These are phyloP conservation scores for Epinephelus awoara DNA, from an alignment of 2,797 vertebrate genomes.

Conservation along the genomic window DNA sequence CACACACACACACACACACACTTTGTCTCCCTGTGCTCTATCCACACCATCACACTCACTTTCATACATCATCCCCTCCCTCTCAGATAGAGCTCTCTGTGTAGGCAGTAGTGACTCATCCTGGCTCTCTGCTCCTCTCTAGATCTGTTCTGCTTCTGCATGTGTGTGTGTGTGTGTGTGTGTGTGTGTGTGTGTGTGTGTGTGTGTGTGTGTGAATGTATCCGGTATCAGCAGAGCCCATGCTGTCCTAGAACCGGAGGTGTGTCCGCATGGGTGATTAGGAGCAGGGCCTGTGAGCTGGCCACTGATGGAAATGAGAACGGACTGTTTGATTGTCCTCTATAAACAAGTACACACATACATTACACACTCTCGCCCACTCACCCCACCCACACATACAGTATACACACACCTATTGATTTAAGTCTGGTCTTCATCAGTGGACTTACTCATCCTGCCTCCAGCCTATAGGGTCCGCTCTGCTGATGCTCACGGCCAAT, in stretches of 20 bases:
- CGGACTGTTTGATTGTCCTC: slow-evolving; percentile 61
- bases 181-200: slow-evolving; percentile 14
- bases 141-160: slow-evolving; percentile 54
- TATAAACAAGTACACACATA: slow-evolving; percentile 54
- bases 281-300: slow-evolving; percentile 51
- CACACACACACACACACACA: slow-evolving; percentile 28
- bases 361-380: slow-evolving; percentile 35
- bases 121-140: slow-evolving; percentile 78
- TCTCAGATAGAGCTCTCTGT: slow-evolving; percentile 78
- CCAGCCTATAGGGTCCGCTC: slow-evolving; percentile 78
- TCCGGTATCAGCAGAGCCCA: slow-evolving; percentile 66
- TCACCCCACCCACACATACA: slow-evolving; percentile 27
- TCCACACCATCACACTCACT: slow-evolving; percentile 64
- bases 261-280: slow-evolving; percentile 67
- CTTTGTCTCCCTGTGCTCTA: slow-evolving; percentile 33
- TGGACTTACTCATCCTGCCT: slow-evolving; percentile 79
- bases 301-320: slow-evolving; percentile 65
- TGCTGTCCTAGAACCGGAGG: slow-evolving; percentile 67
- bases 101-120: slow-evolving; percentile 86
- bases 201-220: slow-evolving; percentile 32
- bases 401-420: slow-evolving; percentile 58
- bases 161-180: slow-evolving; percentile 15
- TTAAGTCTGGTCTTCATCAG: slow-evolving; percentile 73
- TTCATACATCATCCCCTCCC: slow-evolving; percentile 60
- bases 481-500: slow-evolving; percentile 51